phyloP scores from a whole-genome alignment of 1,140 invertebrate genomes.

The Pseudoatta argentina region DNA sequence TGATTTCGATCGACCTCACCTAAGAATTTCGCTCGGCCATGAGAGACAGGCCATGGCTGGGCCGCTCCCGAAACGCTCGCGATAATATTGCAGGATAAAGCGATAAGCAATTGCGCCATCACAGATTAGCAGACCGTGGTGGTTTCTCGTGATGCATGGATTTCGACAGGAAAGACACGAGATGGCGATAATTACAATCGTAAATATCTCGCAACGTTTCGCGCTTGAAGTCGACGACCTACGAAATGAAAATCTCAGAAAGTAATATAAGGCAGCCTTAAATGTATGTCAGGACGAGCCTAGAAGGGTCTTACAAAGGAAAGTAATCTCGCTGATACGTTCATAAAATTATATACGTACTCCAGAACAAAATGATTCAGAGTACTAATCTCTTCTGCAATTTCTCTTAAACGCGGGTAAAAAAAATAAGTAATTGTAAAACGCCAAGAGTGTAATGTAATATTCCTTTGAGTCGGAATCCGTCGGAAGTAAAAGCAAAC shows the following conservation, averaged over 20 bases:
- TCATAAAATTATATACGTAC: slow-evolving; percentile 43
- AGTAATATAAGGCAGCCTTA: slow-evolving; percentile 31
- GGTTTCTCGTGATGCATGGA: not conserved
- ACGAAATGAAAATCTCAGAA: slow-evolving; percentile 42
- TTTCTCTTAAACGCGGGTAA: slow-evolving; percentile 6
- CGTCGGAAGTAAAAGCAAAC: not conserved
- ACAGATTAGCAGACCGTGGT: not conserved
- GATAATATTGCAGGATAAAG: slow-evolving; percentile 53
- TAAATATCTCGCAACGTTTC: slow-evolving; percentile 44
- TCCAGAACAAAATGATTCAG: not conserved
- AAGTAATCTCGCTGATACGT: slow-evolving; percentile 49
- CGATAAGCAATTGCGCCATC: slow-evolving; percentile 49
- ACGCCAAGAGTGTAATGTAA: not conserved
- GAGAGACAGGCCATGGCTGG: not conserved
- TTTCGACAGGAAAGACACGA: not conserved
- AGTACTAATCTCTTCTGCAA: slow-evolving; percentile 19
- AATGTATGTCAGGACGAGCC: not conserved
- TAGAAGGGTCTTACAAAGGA: slow-evolving; percentile 11
- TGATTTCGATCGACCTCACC: slow-evolving; percentile 63
- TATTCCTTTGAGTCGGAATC: slow-evolving; percentile 2
- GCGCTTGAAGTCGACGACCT: not conserved
- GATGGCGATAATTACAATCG: slow-evolving; percentile 35
- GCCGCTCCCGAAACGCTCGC: slow-evolving; percentile 45
- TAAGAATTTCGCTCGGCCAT: slow-evolving; percentile 54
- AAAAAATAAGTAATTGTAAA: slow-evolving; percentile 30